Evolutionary conservation across 2,113 vertebrate species (phyloP).

Genomic region (Arothron firmamentum): DNA sequence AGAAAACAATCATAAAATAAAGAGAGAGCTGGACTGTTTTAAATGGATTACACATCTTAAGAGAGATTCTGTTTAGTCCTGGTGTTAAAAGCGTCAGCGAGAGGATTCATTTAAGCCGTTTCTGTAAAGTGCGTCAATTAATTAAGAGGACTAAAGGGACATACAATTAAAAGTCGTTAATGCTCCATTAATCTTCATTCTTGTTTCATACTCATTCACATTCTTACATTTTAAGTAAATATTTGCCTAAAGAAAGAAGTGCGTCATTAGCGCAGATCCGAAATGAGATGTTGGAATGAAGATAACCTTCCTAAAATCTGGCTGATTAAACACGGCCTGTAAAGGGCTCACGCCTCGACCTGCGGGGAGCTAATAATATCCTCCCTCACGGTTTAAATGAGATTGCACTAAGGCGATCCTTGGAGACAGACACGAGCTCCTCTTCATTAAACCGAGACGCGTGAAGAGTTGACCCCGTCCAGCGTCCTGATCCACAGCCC

Average conservation of each 20-base stretch:
- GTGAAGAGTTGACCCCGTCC: conserved; percentile 48
- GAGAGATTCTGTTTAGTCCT: neutral
- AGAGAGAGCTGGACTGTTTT: neutral
- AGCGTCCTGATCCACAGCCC: conserved; percentile 47
- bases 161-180: conserved; percentile 3
- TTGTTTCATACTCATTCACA: no score
- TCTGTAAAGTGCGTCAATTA: conserved; percentile 47
- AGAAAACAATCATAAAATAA: neutral
- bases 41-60: neutral
- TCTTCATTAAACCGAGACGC: conserved; percentile 66
- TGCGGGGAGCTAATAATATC: conserved; percentile 65
- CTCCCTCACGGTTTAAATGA: conserved; percentile 49
- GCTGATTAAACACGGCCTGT: conserved; percentile 54
- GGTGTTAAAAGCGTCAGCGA: neutral
- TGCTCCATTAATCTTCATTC: neutral
- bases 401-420: conserved; percentile 67
- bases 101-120: conserved; percentile 57
- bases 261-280: no score
- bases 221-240: no score
- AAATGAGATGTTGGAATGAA: neutral
- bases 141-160: conserved; percentile 39
- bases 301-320: conserved; percentile 1
- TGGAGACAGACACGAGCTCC: conserved; percentile 61
- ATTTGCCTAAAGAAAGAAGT: no score
- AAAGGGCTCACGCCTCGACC: conserved; percentile 41